Evolutionary conservation across 2,888 invertebrate genomes (phyloP), one percentile per base, ranked within the genome.

Genomic region (Synergus itoensis): DNA sequence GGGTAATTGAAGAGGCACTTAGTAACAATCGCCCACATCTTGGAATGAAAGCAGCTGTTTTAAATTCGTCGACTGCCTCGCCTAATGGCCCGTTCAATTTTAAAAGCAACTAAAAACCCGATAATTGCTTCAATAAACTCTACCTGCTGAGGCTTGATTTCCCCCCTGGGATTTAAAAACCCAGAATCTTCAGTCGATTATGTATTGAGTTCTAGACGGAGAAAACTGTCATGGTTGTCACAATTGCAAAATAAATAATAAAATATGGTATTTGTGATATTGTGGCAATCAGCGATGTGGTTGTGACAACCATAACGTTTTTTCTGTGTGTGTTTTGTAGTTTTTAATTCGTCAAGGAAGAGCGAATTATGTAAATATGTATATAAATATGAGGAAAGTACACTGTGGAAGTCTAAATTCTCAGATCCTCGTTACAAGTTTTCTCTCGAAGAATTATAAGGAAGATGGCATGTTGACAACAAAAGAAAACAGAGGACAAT

Each of bases 71-170:
- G 73, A 48, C 53, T 53, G 48, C 36, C 40, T 57, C n/a, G 36
- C 36, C 53, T 73, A 73, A 73, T 73, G 48, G 53, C 53, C n/a
- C 73, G 40, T 57, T 73, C 36, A 48, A 53, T 28, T 73, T 73
- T 73, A 73, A 73, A 73, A 48, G 36, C 36, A 73, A 48, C 53
- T 53, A 73, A 53, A 64, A 73, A 73, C 9, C 73, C 53, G 53
- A 73, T 73, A 73, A 73, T 73, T 73, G 53, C 73, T 36, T n/a
- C 53, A 53, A 73, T 73, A 73, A 73, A 73, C 73, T n/a, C 48
- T 53, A 73, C 53, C 73, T 53, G 73, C 12, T 28, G 9, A n/a
- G 4, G 73, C n/a, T 57, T 5, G 48, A 40, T 48, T 53, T 73
- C 48, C 7, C 40, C 28, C 12, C n/a, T 43, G 41, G 16, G 11